Evolutionary conservation across 2,113 vertebrate genomes (phyloP), one percentile per base, ranked within the genome.

Genomic region (Myotis yumanensis): DNA sequence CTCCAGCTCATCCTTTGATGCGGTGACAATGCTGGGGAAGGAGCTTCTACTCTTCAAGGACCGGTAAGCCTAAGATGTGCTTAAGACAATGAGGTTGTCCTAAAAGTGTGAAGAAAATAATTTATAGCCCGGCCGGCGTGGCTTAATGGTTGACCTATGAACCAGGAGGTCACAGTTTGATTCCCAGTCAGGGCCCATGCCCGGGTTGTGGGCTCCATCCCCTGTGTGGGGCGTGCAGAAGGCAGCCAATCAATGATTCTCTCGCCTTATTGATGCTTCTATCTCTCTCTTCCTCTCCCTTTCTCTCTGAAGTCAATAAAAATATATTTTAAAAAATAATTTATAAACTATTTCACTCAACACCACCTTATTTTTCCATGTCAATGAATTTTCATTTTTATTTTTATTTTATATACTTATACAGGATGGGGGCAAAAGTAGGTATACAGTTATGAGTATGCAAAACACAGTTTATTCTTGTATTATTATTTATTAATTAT

Each of bases 41-140:
- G 95, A 97, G 82, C 96, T 97, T 18, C 35, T 98, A 3, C 90
- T 98, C 79, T 98, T 98, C 95, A 98, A 84, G 85, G 97, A 97
- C 12, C 43, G 96, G 96, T 98, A 94, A 98, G 90, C 32, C 79
- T 11, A 11, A 54, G 35, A 25, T 0, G 0, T 4, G 0, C 10
- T 14, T 46, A 32, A 46, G 37, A 83, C 80, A 30, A 30, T 2
- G 37, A 64, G 28, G 57, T 83, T 20, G 80, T 64, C 40, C 57
- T 28, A 32, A 5, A 64, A 64, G 28, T 32, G 28, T 4, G 28
- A 64, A 20, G 11, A 20, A 64, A 64, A 32, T 64, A 14, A 32
- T 82, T 68, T 73, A 79, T 12, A 51, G 25, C 59, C 59, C 1
- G 4, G 25, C 11, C 11, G 0, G 59, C 4, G 59, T 62, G 10